A percentile compares a stretch with the other conserved stretches of the same genome.
phyloP scores from a whole-genome alignment of 2,797 vertebrate genomes.

The Pseudomugil tenellus region DNA sequence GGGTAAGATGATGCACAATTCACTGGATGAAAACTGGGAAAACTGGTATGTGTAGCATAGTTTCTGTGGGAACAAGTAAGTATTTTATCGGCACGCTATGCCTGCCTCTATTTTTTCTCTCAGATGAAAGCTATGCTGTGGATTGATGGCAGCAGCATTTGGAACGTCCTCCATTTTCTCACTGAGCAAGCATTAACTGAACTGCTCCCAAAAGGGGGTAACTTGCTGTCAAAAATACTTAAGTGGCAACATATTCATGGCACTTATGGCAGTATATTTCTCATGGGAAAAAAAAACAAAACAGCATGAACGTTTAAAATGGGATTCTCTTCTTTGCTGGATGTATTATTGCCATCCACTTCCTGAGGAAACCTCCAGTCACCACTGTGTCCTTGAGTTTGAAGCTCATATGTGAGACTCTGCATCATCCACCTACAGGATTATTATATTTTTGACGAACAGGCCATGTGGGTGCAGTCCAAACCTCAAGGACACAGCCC shows the following conservation, averaged over 20 bases:
- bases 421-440: slow-evolving; percentile 47
- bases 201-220: slow-evolving; percentile 54
- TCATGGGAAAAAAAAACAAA: slow-evolving; percentile 24
- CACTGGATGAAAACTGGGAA: slow-evolving; percentile 17
- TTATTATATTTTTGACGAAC: slow-evolving; percentile 73
- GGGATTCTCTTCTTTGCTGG: slow-evolving; percentile 29
- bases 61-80: slow-evolving; percentile 50
- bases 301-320: slow-evolving; percentile 46
- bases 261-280: slow-evolving; percentile 46
- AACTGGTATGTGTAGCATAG: slow-evolving; percentile 21
- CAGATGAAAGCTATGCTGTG: slow-evolving; percentile 54
- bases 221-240: slow-evolving; percentile 61
- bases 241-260: slow-evolving; percentile 64
- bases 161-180: slow-evolving; percentile 58
- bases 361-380: slow-evolving; percentile 36
- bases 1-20: slow-evolving; percentile 49
- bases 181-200: slow-evolving; percentile 60
- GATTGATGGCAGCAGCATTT: slow-evolving; percentile 64
- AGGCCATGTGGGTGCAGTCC: slow-evolving; percentile 46
- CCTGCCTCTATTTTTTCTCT: slow-evolving; percentile 49
- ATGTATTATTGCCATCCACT: slow-evolving; percentile 30
- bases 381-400: slow-evolving; percentile 58
- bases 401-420: slow-evolving; percentile 27
- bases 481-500: slow-evolving; percentile 68
- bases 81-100: slow-evolving; percentile 61